Evolutionary conservation across 1,140 invertebrate species (phyloP).

Genomic region (Brachionus rubens): DNA sequence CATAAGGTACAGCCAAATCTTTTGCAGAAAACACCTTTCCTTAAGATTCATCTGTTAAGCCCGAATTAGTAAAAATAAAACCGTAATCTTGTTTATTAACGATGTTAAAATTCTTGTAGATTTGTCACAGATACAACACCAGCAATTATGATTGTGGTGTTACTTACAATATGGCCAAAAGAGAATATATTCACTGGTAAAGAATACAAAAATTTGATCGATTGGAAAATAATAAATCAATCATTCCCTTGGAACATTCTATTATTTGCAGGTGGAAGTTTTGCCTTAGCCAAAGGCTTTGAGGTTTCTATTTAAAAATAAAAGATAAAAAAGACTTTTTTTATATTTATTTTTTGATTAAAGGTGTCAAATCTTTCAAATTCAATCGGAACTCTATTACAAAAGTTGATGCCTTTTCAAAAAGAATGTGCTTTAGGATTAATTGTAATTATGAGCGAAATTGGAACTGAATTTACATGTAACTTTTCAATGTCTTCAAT

Average conservation of each 20-base stretch:
- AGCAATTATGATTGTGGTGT: neutral
- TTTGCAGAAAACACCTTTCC: no score
- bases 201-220: conserved; percentile 8
- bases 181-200: conserved; percentile 27
- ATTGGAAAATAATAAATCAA: conserved; percentile 16
- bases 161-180: conserved; percentile 4
- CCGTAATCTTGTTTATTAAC: neutral
- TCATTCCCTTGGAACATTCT: conserved; percentile 37
- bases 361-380: conserved; percentile 8
- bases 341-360: neutral
- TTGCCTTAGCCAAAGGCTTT: conserved; percentile 11
- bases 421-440: neutral
- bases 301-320: neutral
- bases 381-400: neutral
- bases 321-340: no score
- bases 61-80: no score
- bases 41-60: no score
- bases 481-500: conserved; percentile 40
- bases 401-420: conserved; percentile 9
- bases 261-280: conserved; percentile 27
- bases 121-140: conserved; percentile 32
- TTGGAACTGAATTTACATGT: conserved; percentile 28
- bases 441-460: conserved; percentile 16
- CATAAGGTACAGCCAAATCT: no score
- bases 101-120: neutral